Base-by-base conservation (phyloP, 2,888 invertebrate genomes). In the Scrobipalpa atriplicella region DNA sequence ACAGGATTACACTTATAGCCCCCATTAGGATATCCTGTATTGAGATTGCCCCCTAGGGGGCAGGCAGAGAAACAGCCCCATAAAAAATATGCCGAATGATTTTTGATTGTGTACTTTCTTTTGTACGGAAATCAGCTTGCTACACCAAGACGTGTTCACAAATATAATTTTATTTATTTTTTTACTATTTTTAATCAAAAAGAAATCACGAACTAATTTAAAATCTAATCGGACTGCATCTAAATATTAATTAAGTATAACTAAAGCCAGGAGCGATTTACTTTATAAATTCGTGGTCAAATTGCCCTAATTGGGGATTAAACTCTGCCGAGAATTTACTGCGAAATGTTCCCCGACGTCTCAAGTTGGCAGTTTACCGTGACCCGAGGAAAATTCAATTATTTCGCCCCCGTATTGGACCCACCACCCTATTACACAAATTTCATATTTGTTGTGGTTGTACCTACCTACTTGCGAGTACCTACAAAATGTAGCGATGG, bases 351-450 rank as follows among this genome's bases (percentile, higher is more conserved):
- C 78, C 78, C 73, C 78, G 77, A 79, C 80, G 80, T 83, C 80
- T 79, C 76, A 78, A 75, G 77, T 78, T 74, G 78, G 71, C 78
- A 54, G 77, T 80, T 84, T 86, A 86, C 83, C 81, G 79, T 75
- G 78, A 78, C 78, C 83, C 84, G 77, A 80, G 75, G 77, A 76
- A 80, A 86, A 87, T 87, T 87, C 80, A 85, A 88, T 87, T 87
- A 87, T 78, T 47, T 47, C 16, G n/a, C 77, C 75, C 77, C 84
- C 29, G 29, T 29, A 29, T 81, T 80, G 81, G 78, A 74, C 78
- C 76, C 75, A 72, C 75, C 70, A 72, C 75, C 70, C 70, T 71
- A 68, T 67, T 70, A 67, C 69, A 69, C 60, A n/a, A 19, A 16
- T 52, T 9, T 66, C 65, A 70, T 64, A 19, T 39, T 29, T 29